Evolutionary conservation across 2,113 vertebrate species (phyloP).

Genomic region (Bucco capensis): DNA sequence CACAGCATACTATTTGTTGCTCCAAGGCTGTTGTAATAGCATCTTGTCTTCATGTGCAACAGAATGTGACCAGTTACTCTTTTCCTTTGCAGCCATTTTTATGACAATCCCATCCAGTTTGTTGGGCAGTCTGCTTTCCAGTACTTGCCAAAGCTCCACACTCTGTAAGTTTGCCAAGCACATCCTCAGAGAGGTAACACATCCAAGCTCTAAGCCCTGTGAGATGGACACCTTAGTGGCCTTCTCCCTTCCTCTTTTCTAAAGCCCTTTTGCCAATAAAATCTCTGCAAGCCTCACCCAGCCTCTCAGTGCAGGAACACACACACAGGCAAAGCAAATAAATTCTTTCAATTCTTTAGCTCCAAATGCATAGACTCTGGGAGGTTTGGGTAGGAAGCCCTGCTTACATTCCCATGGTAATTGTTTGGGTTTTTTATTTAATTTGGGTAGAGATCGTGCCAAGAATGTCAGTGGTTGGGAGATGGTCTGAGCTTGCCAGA

Average conservation of each 20-base stretch:
- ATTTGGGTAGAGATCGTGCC: background rate
- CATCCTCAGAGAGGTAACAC: background rate
- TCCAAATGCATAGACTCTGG: background rate
- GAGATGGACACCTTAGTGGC: background rate
- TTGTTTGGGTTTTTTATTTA: background rate
- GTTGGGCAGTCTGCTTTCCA: slow-evolving; percentile 94
- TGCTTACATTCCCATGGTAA: background rate
- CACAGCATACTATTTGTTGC: background rate
- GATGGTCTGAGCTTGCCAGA: background rate
- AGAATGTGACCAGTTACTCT: background rate
- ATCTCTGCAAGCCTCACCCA: slow-evolving; percentile 11
- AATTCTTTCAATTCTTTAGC: background rate
- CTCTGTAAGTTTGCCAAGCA: slow-evolving; percentile 82
- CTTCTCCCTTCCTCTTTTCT: background rate
- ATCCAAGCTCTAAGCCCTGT: background rate
- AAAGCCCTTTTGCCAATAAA: background rate
- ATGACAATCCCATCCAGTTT: slow-evolving; percentile 96
- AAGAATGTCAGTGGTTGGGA: slow-evolving; percentile 24
- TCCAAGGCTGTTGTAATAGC: background rate
- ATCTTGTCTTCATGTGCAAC: background rate
- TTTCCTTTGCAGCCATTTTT: slow-evolving; percentile 85
- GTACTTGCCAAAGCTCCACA: slow-evolving; percentile 91
- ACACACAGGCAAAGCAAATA: background rate
- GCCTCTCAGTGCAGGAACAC: background rate
- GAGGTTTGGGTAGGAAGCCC: slow-evolving; percentile 5